These are phyloP conservation scores for Sinocyclocheilus rhinocerous DNA, from an alignment of 2,113 vertebrate genomes.

Conservation along the genomic window DNA sequence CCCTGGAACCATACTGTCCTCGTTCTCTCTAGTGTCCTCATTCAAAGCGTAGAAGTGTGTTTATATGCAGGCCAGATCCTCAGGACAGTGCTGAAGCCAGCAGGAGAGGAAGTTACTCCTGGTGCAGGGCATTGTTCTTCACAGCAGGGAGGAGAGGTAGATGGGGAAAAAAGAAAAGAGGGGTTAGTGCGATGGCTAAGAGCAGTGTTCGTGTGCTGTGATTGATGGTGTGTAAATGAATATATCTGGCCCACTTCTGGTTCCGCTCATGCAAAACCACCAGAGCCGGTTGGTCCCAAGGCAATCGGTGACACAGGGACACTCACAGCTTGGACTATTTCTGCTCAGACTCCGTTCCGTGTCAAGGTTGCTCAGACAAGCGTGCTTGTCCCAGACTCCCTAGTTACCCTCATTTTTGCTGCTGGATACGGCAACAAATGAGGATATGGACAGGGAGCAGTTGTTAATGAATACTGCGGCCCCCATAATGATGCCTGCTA, in stretches of 20 bases:
- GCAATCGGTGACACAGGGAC: slow-evolving; percentile 44
- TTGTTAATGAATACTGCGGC: slow-evolving; percentile 61
- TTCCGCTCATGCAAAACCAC: slow-evolving; percentile 50
- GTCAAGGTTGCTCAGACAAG: slow-evolving; percentile 62
- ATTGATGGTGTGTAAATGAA: slow-evolving; percentile 57
- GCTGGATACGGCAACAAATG: slow-evolving; percentile 38
- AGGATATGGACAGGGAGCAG: slow-evolving; percentile 56
- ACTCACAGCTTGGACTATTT: slow-evolving; percentile 41
- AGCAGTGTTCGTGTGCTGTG: slow-evolving; percentile 52
- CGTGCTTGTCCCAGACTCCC: slow-evolving; percentile 47
- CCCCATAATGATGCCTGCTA: slow-evolving; percentile 51
- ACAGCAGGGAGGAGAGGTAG: slow-evolving; percentile 3
- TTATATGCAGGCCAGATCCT: slow-evolving; percentile 49
- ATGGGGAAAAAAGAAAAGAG: slow-evolving; percentile 28
- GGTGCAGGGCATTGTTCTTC: slow-evolving; percentile 46
- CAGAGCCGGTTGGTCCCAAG: slow-evolving; percentile 54
- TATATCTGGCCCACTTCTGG: slow-evolving; percentile 59
- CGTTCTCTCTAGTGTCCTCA: slow-evolving; percentile 44
- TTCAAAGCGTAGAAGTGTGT: slow-evolving; percentile 43
- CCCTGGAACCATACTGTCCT: slow-evolving; percentile 31
- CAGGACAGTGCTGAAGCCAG: slow-evolving; percentile 46
- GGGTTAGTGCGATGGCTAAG: slow-evolving; percentile 49
- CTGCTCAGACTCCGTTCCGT: slow-evolving; percentile 48
- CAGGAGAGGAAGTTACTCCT: slow-evolving; percentile 46
- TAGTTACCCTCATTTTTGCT: slow-evolving; percentile 21